Base-by-base conservation (phyloP, 2,113 vertebrate genomes). In the Sclerurus mexicanus region DNA sequence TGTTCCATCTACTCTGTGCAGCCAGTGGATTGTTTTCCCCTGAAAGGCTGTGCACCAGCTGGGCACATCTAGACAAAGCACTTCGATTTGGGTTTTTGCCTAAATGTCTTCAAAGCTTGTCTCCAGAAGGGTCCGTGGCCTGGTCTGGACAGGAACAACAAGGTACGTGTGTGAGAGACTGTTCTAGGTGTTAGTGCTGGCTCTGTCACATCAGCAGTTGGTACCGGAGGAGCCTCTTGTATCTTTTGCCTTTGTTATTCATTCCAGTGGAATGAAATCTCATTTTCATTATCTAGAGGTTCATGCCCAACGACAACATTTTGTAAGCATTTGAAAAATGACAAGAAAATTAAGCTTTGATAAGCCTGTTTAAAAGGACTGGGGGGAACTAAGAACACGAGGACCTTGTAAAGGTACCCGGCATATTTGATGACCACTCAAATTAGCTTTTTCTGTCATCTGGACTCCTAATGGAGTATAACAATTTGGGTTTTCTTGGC, bases 101-200 rank as follows among this genome's bases (percentile, higher is more conserved):
- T 37, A 50, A 59, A 22, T 23, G n/a, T 31, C 42, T 71, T 74
- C 25, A 42, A 47, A 50, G 11, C 35, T 90, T 78, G 23, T 90
- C 35, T 50, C 56, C 39, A 33, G 17, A 49, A 4, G 9, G 23
- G 56, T 15, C 0, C 0, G 7, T 49, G 24, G 30, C 37, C 80
- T 44, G 40, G 7, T 49, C 46, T 46, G 3, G 25, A 50, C 9
- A 31, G n/a, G 31, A 66, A 12, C 19, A 44, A 75, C 0, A 4
- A 86, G 33, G 30, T 2, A 3, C 15, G 4, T 52, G 7, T 44
- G 21, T 12, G 46, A 22, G 69, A 73, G 27, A 12, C 11, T 42
- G 17, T 76, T 81, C 58, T 2, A 2, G 0, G 1, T 67, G 21
- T 25, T 35, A 27, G 28, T 46, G 46, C 46, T 69, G 44, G 35